phyloP scores from a whole-genome alignment of 2,797 vertebrate genomes.

The Girardinus metallicus region DNA sequence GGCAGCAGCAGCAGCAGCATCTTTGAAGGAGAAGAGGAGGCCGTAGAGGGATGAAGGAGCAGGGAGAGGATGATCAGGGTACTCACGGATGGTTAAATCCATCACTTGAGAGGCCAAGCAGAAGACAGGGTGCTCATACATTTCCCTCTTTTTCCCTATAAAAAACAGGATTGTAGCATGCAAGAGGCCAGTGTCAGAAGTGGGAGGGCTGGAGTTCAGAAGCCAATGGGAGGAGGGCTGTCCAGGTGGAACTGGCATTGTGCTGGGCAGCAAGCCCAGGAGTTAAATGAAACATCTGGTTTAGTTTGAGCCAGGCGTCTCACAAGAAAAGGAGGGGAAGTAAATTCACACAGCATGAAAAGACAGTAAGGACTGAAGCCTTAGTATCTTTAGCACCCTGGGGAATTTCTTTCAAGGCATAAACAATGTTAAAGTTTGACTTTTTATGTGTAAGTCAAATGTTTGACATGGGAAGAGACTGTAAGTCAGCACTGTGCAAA shows the following conservation, averaged over 20 bases:
- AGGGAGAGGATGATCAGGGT: constrained; percentile 91
- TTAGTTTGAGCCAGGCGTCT: constrained; percentile 76
- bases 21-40: constrained; percentile 52
- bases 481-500: not conserved
- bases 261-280: constrained; percentile 42
- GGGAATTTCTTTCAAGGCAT: constrained; percentile 93
- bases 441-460: constrained; percentile 34
- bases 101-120: constrained; percentile 99
- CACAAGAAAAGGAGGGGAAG: constrained; percentile 85
- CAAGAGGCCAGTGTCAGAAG: constrained; percentile 99
- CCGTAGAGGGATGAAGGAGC: constrained; percentile 68
- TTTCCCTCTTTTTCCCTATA: constrained; percentile 99
- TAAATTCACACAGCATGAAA: constrained; percentile 81
- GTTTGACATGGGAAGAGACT: constrained; percentile 16
- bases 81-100: constrained; percentile 99
- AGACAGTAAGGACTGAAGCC: constrained; percentile 94
- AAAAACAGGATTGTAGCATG: constrained; percentile 99
- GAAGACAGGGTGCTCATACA: constrained; percentile 99
- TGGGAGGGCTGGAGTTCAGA: constrained; percentile 90
- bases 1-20: constrained; percentile 40
- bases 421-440: constrained; percentile 73
- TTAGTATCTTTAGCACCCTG: constrained; percentile 94
- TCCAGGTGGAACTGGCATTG: constrained; percentile 71
- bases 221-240: constrained; percentile 76
- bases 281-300: constrained; percentile 49